A percentile compares a stretch with the other conserved stretches of the same genome.
Conservation (phyloP, 1,140 invertebrate species). For the Drosophila seguyi region DNA sequence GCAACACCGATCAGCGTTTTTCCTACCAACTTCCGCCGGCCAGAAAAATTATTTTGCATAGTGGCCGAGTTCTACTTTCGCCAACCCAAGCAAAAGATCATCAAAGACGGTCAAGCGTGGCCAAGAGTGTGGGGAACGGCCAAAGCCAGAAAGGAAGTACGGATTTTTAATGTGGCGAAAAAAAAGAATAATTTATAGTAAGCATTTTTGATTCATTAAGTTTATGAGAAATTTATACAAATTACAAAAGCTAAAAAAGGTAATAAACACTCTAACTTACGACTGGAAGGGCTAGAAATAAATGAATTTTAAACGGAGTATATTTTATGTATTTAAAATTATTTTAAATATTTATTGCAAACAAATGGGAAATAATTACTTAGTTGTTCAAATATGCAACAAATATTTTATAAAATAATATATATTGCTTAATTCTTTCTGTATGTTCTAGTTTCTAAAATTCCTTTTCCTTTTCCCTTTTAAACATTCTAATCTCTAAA, state of each 20-base stretch:
- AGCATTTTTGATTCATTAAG: slow-evolving; percentile 9
- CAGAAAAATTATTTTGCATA: slow-evolving; percentile 49
- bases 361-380: too few species aligned
- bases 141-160: slow-evolving; percentile 10
- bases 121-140: slow-evolving; percentile 3
- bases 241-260: background rate
- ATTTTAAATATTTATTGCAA: too few species aligned
- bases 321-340: too few species aligned
- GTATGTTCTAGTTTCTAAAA: background rate
- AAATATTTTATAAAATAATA: background rate
- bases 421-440: background rate
- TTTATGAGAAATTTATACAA: background rate
- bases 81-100: slow-evolving; percentile 51
- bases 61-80: slow-evolving; percentile 72
- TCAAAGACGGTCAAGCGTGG: slow-evolving; percentile 37
- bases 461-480: too few species aligned
- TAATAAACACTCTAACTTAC: too few species aligned
- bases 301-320: too few species aligned
- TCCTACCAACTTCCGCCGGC: slow-evolving; percentile 56
- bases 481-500: background rate
- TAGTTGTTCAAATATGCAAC: background rate
- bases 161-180: background rate
- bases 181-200: background rate
- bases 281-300: too few species aligned
- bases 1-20: slow-evolving; percentile 56